Evolutionary conservation across 2,888 invertebrate genomes (phyloP), one percentile per base, ranked within the genome.

Genomic region (Entomobrya proxima): DNA sequence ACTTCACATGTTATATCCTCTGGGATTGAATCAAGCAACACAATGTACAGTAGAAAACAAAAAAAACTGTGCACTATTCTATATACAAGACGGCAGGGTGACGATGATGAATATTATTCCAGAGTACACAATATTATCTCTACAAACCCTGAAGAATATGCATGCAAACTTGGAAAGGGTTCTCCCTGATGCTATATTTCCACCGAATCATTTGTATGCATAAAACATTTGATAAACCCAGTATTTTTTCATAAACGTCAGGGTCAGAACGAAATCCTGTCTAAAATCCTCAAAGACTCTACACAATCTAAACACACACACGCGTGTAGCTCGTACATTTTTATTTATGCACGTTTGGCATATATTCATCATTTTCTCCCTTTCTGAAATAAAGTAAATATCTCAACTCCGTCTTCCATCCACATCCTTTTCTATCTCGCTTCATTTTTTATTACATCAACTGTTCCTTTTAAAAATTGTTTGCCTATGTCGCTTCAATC

Each of bases 351-450:
- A 37, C 11, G 6, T 37, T 67, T 67, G 67, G 40, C 67, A 67
- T 37, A n/a, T n/a, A 24, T 67, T 67, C 67, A 67, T 67, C 67
- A 40, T 40, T 67, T 40, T n/a, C 58, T 35, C 64, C n/a, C 13
- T 27, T 24, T 40, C 40, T n/a, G 24, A 13, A 37, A 64, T 3
- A 64, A 64, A 64, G 32, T 47, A 47, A 15, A 15, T 47, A 3
- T 1, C 11, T 21, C 40, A 6, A 15, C 13, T 15, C 13, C 21
- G 21, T 27, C 13, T 27, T 40, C 21, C 67, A 21, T 67, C 40
- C 40, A n/a, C n/a, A n/a, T n/a, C n/a, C n/a, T n/a, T n/a, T n/a
- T 37, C 13, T 40, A 9, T 18, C 21, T 9, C 11, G 40, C 67
- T 64, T 64, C 35, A 64, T 35, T 64, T 35, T 64, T 37, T 11